Evolutionary conservation across 2,797 vertebrate genomes (phyloP).

Genomic region (Apogon hyalosoma): DNA sequence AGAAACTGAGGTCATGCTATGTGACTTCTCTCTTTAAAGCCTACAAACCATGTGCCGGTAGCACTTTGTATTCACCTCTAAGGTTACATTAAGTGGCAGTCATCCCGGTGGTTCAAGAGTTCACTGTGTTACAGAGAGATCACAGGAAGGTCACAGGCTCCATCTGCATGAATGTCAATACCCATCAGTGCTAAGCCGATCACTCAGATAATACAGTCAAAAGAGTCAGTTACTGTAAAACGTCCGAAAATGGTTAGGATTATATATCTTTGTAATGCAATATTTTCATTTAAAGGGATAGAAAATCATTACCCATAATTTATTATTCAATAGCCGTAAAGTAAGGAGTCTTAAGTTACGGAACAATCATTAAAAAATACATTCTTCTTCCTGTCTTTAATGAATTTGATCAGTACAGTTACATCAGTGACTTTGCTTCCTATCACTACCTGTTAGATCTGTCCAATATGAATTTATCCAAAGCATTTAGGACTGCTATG

Average conservation of each 20-base stretch:
- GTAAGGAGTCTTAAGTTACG: conserved; percentile 2
- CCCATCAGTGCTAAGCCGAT: neutral
- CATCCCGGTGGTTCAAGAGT: neutral
- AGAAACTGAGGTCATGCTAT: too few species aligned
- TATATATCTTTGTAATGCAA: conserved; percentile 15
- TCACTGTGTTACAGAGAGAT: neutral
- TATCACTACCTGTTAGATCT: too few species aligned
- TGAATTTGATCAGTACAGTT: too few species aligned
- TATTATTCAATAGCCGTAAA: conserved; percentile 21
- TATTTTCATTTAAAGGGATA: conserved; percentile 25
- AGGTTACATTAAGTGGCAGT: conserved; percentile 6
- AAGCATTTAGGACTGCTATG: too few species aligned
- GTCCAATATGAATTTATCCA: too few species aligned
- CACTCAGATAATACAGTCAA: neutral
- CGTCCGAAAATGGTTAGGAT: conserved; percentile 2
- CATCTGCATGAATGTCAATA: conserved; percentile 8
- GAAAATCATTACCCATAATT: conserved; percentile 22
- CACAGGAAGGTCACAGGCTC: conserved; percentile 6
- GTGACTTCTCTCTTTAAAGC: too few species aligned
- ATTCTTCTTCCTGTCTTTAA: too few species aligned
- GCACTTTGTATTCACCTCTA: neutral
- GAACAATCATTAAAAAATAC: conserved; percentile 7
- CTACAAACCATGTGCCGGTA: too few species aligned
- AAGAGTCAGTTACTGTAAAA: conserved; percentile 18
- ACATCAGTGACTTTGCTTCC: too few species aligned